phyloP scores from a whole-genome alignment of 1,140 invertebrate species.

The Drosophila burlai region DNA sequence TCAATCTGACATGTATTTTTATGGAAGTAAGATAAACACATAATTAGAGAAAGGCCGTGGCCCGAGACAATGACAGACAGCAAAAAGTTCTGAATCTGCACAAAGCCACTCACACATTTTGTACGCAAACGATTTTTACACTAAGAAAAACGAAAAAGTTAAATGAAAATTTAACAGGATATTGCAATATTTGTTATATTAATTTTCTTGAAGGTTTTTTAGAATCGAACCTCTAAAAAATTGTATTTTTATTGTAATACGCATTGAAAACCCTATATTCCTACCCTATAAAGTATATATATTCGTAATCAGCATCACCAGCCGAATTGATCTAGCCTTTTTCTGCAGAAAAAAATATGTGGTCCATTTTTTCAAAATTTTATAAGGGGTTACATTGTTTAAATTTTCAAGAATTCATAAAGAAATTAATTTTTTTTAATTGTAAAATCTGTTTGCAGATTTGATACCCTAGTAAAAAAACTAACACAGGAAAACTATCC shows the following conservation, averaged over 20 bases:
- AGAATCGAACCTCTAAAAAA: not conserved
- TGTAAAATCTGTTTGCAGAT: no score
- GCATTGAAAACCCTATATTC: no score
- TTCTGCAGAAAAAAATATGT: no score
- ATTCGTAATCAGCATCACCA: no score
- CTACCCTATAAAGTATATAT: no score
- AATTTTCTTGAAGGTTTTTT: not conserved
- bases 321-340: no score
- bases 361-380: no score
- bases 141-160: not conserved
- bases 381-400: no score
- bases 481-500: no score
- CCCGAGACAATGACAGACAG: not conserved
- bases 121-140: constrained; percentile 18
- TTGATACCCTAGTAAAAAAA: no score
- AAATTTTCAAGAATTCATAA: no score
- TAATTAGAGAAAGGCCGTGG: constrained; percentile 49
- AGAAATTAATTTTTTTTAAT: no score
- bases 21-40: constrained; percentile 73
- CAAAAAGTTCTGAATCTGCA: constrained; percentile 4
- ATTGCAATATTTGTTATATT: not conserved
- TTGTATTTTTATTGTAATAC: not conserved
- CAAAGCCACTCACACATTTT: constrained; percentile 21
- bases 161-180: not conserved
- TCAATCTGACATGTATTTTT: constrained; percentile 61